phyloP scores from a whole-genome alignment of 2,113 vertebrate species.

The Tapirus terrestris region DNA sequence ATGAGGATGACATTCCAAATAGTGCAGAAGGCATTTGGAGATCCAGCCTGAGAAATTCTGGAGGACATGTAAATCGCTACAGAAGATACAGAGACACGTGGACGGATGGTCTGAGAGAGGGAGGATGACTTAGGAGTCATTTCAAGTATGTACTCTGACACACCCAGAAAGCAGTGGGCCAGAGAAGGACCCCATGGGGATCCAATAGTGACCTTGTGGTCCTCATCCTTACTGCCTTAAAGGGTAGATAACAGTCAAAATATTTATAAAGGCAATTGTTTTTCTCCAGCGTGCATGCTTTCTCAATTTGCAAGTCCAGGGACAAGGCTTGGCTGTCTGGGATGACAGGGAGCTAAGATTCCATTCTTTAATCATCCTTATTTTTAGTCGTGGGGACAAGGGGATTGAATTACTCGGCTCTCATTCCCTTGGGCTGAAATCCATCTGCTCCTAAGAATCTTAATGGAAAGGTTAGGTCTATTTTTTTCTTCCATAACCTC shows the following conservation, averaged over 20 bases:
- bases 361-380: slow-evolving; percentile 68
- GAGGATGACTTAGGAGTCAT: neutral
- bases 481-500: neutral
- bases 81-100: neutral
- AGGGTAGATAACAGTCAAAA: neutral
- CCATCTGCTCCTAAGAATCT: slow-evolving; percentile 43
- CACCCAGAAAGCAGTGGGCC: neutral
- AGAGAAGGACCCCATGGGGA: neutral
- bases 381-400: slow-evolving; percentile 69
- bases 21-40: neutral
- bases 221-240: neutral
- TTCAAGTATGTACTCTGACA: neutral
- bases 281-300: neutral
- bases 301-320: neutral
- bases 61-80: neutral
- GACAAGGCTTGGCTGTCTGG: neutral
- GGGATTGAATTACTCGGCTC: slow-evolving; percentile 69
- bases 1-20: neutral
- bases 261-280: neutral
- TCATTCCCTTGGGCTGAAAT: slow-evolving; percentile 57
- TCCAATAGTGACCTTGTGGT: neutral
- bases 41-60: neutral
- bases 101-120: neutral
- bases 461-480: slow-evolving; percentile 30
- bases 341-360: slow-evolving; percentile 33